A percentile compares a stretch with the other conserved stretches of the same genome.
Conservation (phyloP, 2,797 vertebrate species). For the Fringilla coelebs region DNA sequence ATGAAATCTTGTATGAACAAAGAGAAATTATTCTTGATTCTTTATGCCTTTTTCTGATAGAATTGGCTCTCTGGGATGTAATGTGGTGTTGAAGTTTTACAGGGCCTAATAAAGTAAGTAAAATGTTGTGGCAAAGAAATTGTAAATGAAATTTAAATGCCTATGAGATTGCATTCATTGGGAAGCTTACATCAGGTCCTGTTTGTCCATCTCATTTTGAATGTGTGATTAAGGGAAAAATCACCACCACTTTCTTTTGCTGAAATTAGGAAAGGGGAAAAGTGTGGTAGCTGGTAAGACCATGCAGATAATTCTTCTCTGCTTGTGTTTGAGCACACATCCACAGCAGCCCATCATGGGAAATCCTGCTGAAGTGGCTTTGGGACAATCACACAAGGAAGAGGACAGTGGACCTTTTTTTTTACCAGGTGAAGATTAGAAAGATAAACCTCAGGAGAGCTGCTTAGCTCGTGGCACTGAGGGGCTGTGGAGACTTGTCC, state of each 20-base stretch:
- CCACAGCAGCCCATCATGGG: accelerated
- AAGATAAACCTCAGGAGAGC: not conserved
- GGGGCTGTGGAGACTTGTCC: not conserved
- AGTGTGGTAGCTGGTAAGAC: not conserved
- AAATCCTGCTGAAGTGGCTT: not conserved
- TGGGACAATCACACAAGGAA: not conserved
- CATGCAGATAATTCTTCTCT: not conserved
- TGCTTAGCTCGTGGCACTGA: not conserved
- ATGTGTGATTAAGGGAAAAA: not conserved
- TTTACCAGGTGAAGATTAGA: not conserved
- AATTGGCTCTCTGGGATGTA: not conserved
- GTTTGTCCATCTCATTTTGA: not conserved
- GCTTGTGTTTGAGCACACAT: not conserved
- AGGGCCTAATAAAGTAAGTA: not conserved
- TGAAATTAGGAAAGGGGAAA: not conserved
- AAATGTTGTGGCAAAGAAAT: not conserved
- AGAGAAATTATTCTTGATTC: not conserved
- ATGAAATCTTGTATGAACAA: not conserved
- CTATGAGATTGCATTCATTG: not conserved
- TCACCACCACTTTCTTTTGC: not conserved
- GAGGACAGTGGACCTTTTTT: not conserved
- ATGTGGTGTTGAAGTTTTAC: not conserved
- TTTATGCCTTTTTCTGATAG: not conserved
- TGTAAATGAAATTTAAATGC: not conserved
- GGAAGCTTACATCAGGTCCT: not conserved